Evolutionary conservation across 2,113 vertebrate species (phyloP).

Genomic region (Tonatia bakeri): DNA sequence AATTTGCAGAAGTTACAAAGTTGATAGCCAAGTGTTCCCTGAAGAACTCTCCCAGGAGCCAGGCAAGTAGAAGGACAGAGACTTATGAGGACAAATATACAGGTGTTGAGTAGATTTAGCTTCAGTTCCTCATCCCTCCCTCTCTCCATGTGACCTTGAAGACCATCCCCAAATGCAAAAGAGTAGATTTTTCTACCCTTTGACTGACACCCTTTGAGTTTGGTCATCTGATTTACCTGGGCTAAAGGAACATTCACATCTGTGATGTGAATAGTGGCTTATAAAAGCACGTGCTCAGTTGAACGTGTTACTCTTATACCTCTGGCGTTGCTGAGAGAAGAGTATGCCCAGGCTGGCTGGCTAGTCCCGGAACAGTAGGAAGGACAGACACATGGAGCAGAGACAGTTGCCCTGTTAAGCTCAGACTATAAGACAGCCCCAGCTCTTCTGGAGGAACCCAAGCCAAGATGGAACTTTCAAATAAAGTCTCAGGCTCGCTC

Average conservation of each 20-base stretch:
- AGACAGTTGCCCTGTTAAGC: background rate
- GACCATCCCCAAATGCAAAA: background rate
- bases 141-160: background rate
- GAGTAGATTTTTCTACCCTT: background rate
- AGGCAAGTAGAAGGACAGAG: background rate
- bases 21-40: background rate
- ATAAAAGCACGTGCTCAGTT: background rate
- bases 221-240: background rate
- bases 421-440: background rate
- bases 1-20: slow-evolving; percentile 33
- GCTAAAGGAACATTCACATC: background rate
- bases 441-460: background rate
- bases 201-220: background rate
- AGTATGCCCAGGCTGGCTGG: background rate
- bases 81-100: background rate
- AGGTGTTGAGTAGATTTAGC: background rate
- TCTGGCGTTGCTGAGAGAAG: background rate
- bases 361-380: background rate
- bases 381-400: background rate
- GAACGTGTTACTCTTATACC: background rate
- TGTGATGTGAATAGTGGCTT: background rate
- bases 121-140: background rate
- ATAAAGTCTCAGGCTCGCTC: background rate
- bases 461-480: background rate
- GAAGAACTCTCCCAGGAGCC: background rate